phyloP scores from a whole-genome alignment of 2,113 vertebrate genomes.

The Picathartes gymnocephalus region DNA sequence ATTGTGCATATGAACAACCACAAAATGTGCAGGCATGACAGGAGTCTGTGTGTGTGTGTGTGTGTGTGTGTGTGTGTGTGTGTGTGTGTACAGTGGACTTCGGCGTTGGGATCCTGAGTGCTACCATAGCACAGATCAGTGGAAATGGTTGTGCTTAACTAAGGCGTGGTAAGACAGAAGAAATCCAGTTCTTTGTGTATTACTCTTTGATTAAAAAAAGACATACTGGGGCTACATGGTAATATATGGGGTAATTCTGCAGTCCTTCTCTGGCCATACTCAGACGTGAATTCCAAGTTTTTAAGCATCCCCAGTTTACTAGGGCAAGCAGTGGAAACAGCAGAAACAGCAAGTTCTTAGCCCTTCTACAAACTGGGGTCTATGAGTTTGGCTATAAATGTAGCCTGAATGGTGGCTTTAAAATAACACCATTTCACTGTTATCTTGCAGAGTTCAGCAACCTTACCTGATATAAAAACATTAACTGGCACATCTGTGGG shows the following conservation, averaged over 20 bases:
- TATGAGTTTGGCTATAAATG: neutral
- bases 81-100: neutral
- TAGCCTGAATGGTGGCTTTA: neutral
- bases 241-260: neutral
- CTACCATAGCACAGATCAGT: neutral
- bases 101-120: neutral
- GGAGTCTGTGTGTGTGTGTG: neutral
- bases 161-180: neutral
- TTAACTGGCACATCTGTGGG: neutral
- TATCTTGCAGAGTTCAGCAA: neutral
- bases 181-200: neutral
- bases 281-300: neutral
- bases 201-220: neutral
- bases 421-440: neutral
- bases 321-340: neutral
- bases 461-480: neutral
- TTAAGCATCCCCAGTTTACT: neutral
- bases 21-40: neutral
- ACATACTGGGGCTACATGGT: neutral
- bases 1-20: neutral
- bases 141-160: neutral
- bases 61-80: no score
- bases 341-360: neutral
- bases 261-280: neutral
- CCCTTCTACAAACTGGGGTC: neutral